Conservation (phyloP, 2,113 vertebrate species). For the Engystomops pustulosus region DNA sequence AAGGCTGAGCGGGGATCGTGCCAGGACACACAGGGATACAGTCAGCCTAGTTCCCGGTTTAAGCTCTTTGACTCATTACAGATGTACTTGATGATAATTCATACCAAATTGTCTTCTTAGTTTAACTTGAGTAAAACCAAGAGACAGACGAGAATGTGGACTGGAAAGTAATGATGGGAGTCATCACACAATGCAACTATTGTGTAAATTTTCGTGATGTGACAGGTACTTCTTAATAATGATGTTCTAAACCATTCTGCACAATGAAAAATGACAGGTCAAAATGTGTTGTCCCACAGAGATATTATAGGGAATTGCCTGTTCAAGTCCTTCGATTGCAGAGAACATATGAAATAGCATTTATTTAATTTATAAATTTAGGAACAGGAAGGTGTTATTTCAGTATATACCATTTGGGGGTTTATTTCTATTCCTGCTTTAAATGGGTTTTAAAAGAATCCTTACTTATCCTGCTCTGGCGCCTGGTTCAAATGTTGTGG, state of each 20-base stretch:
- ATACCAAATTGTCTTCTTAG: conserved; percentile 42
- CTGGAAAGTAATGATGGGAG: background rate
- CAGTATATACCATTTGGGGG: too few species aligned
- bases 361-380: too few species aligned
- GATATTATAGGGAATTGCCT: background rate
- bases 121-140: conserved; percentile 24
- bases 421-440: too few species aligned
- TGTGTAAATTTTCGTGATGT: background rate
- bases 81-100: conserved; percentile 42
- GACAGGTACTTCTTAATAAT: conserved; percentile 4
- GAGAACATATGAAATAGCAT: too few species aligned
- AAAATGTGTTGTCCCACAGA: background rate
- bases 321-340: too few species aligned
- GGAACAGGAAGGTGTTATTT: too few species aligned
- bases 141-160: conserved; percentile 4
- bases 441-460: too few species aligned
- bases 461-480: too few species aligned
- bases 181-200: background rate
- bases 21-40: conserved; percentile 36
- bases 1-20: conserved; percentile 30
- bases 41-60: conserved; percentile 24
- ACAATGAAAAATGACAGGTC: background rate
- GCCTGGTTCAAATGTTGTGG: too few species aligned
- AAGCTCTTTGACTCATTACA: conserved; percentile 33
- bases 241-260: background rate